These are phyloP conservation scores for Cathartes aura DNA, from an alignment of 2,113 vertebrate genomes.

Conservation along the genomic window DNA sequence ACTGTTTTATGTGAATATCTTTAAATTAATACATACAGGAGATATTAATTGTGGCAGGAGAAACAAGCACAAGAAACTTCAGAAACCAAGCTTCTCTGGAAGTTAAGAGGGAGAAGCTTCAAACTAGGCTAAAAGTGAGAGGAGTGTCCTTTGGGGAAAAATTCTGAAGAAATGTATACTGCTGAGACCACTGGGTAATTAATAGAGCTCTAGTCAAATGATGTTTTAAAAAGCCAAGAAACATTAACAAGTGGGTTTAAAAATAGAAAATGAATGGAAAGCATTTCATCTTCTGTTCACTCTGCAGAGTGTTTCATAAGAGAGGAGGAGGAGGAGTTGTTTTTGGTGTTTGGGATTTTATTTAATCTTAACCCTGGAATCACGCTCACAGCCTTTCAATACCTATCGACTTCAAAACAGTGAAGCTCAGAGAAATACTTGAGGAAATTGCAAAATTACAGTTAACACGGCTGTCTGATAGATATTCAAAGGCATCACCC, in stretches of 20 bases:
- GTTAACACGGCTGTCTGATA: background rate
- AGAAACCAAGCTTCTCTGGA: background rate
- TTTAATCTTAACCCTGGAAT: conserved; percentile 20
- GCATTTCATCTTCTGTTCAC: conserved; percentile 1
- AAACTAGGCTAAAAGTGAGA: conserved; percentile 26
- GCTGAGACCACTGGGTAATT: conserved; percentile 7
- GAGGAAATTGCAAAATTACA: background rate
- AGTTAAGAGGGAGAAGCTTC: background rate
- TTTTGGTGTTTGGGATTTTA: background rate
- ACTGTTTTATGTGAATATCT: background rate
- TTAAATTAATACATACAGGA: background rate
- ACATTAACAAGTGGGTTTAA: conserved; percentile 37
- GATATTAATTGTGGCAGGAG: background rate
- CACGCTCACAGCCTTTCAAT: fast-evolving
- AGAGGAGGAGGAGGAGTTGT: conserved; percentile 18
- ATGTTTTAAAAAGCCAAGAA: conserved; percentile 38
- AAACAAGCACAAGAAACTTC: background rate
- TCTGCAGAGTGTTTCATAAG: conserved; percentile 39
- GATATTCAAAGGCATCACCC: background rate
- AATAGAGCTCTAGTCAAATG: conserved; percentile 20
- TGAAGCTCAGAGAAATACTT: background rate
- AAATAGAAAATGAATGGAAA: conserved; percentile 49
- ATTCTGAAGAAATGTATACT: conserved; percentile 14
- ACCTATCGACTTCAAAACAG: background rate
- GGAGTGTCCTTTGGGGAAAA: background rate